Conservation (phyloP, 2,888 invertebrate genomes). For the Tenthredo notha region DNA sequence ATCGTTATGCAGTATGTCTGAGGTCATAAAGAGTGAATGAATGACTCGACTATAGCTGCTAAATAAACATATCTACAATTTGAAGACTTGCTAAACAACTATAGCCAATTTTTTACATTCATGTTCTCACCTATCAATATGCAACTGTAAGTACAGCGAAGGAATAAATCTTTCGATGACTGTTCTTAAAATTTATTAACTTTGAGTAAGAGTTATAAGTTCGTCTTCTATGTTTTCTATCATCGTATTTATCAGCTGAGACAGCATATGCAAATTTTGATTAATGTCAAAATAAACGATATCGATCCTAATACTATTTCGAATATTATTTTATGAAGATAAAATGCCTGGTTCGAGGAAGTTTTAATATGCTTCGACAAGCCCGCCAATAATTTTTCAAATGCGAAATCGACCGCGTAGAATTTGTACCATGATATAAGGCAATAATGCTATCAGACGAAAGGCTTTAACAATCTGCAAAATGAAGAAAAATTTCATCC, state of each 20-base stretch:
- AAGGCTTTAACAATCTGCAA: not conserved
- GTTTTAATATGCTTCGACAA: not conserved
- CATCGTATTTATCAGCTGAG: not conserved
- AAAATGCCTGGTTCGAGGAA: not conserved
- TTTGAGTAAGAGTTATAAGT: not conserved
- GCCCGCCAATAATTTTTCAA: not conserved
- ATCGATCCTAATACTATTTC: not conserved
- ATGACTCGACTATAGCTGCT: not conserved
- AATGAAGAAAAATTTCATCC: not conserved
- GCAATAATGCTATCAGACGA: not conserved
- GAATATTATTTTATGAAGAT: not conserved
- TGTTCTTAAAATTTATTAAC: not conserved
- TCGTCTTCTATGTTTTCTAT: not conserved
- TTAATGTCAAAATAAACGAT: not conserved
- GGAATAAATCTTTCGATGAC: not conserved
- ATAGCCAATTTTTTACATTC: not conserved
- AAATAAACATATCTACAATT: constrained; percentile 5
- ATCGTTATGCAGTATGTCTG: not conserved
- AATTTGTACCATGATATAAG: not conserved
- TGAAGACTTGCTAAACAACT: not conserved
- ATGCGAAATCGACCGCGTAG: not conserved
- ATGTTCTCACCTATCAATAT: not conserved
- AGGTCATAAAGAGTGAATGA: not conserved
- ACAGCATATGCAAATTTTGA: not conserved
- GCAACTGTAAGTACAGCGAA: not conserved